Evolutionary conservation across 2,888 invertebrate species (phyloP), one percentile per base, ranked within the genome.

Genomic region (Rhynchonema sp.): DNA sequence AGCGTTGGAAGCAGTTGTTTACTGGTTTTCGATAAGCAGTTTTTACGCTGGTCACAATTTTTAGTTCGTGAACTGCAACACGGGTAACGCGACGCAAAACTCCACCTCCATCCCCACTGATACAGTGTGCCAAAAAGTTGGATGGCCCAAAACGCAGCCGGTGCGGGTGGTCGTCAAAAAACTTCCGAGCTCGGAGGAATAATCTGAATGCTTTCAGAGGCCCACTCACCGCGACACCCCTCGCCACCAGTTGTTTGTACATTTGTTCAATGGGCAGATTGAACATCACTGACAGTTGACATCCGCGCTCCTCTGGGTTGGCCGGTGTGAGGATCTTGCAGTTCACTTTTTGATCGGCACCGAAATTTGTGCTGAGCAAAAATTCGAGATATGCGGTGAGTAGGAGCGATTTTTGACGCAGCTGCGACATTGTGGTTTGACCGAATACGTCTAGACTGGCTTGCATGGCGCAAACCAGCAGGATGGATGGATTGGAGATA

Each of bases 401-500:
- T 30, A 78, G 70, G 58, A 69, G 68, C 26, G 79, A 79, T 65
- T 80, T 79, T 29, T 63, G 64, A 1, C 74, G 65, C 17, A 78
- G 64, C 46, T 74, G 72, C 23, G 74, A 69, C 67, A 80, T 72
- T 1, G 70, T 68, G 0, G 77, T 77, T 65, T 76, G 73, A 27
- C 74, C 73, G 63, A 77, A 79, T 64, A 76, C 76, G 65, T 77
- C 72, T 49, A 78, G 66, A 64, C 74, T 75, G 52, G 77, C 77
- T 61, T 74, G 68, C 17, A 79, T 65, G 30, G 76, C 69, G n/a
- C 73, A 74, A 59, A 73, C 72, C 17, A 78, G 68, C 55, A 78
- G 67, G n/a, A 76, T 75, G 2, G 80, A 75, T 13, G 80, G 78
- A 67, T 80, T 81, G 63, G 76, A 76, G 26, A 80, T 68, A 58